These are phyloP conservation scores for Apodemia mormo DNA, from an alignment of 2,888 invertebrate genomes.

Conservation along the genomic window DNA sequence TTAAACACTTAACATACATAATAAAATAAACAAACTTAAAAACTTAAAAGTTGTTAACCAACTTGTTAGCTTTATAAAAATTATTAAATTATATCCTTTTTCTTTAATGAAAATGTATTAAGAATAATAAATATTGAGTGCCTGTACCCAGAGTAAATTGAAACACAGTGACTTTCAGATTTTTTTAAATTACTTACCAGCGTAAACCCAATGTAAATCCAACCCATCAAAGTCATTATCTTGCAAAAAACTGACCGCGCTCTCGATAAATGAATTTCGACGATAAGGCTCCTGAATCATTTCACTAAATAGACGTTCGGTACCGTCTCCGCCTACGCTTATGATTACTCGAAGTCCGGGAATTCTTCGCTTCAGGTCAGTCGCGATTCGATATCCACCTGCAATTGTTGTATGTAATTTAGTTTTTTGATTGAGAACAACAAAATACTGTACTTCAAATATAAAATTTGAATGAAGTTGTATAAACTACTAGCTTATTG, in stretches of 20 bases:
- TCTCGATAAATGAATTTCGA: slow-evolving; percentile 82
- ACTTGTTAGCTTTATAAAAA: no score
- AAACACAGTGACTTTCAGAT: not conserved
- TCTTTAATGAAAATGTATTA: not conserved
- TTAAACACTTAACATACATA: no score
- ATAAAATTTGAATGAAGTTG: no score
- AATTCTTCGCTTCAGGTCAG: slow-evolving; percentile 85
- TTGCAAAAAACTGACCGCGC: slow-evolving; percentile 84
- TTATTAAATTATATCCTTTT: no score
- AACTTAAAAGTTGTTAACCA: no score
- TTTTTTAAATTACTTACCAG: slow-evolving; percentile 63
- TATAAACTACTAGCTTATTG: no score
- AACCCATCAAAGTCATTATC: slow-evolving; percentile 90
- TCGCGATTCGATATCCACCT: slow-evolving; percentile 88
- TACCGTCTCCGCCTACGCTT: slow-evolving; percentile 87
- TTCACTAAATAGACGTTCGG: slow-evolving; percentile 82
- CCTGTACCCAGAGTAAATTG: not conserved
- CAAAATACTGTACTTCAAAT: no score
- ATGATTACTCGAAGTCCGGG: slow-evolving; percentile 86
- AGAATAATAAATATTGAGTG: not conserved
- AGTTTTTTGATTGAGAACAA: no score
- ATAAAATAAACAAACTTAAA: no score
- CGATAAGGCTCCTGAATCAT: slow-evolving; percentile 81
- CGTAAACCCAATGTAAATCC: slow-evolving; percentile 90
- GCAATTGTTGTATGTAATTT: slow-evolving; percentile 28